Conservation (phyloP, 2,113 vertebrate species). For the Petroica traversi region DNA sequence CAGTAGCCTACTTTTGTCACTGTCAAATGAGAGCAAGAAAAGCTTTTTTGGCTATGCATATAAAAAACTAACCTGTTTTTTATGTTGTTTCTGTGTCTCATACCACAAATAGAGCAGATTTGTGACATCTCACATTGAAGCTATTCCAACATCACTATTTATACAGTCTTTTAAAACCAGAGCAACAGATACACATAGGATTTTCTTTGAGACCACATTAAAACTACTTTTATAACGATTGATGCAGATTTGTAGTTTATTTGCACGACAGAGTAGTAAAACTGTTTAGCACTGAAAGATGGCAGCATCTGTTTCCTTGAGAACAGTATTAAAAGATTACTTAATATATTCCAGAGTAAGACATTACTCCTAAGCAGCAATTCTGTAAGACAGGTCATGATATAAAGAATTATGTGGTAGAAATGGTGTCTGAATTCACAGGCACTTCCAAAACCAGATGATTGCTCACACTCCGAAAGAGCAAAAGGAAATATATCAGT, state of each 20-base stretch:
- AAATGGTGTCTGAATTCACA: background rate
- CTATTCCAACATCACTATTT: background rate
- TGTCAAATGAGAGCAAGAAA: background rate
- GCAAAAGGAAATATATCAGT: background rate
- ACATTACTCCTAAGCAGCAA: background rate
- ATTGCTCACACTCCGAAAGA: background rate
- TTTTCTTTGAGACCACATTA: background rate
- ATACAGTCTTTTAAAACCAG: background rate
- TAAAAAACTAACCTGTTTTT: conserved; percentile 31
- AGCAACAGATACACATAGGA: background rate
- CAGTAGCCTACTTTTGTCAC: conserved; percentile 7
- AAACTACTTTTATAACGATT: background rate
- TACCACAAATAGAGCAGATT: background rate
- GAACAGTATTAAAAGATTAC: background rate
- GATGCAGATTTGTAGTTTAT: background rate
- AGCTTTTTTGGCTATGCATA: background rate
- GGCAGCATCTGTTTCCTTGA: background rate
- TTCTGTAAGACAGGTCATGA: background rate
- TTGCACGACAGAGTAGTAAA: background rate
- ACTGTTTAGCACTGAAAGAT: background rate
- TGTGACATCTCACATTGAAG: background rate
- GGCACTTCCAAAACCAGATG: background rate
- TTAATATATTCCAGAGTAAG: background rate
- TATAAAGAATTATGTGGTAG: background rate
- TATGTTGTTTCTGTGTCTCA: background rate